phyloP scores from a whole-genome alignment of 2,113 vertebrate genomes.

The Recurvirostra avosetta region DNA sequence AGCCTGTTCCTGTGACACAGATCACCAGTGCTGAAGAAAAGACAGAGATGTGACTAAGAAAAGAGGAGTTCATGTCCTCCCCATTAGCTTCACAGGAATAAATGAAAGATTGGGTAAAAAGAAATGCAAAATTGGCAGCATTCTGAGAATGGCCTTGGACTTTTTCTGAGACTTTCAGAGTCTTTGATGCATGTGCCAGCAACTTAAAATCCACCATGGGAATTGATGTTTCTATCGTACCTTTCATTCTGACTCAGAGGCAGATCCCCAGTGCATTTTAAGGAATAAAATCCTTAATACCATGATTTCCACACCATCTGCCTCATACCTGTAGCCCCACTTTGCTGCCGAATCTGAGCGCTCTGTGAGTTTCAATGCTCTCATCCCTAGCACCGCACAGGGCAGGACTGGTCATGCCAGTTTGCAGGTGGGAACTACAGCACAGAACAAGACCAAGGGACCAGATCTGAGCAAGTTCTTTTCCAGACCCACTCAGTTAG shows the following conservation, averaged over 20 bases:
- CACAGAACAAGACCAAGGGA: background rate
- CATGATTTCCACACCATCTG: background rate
- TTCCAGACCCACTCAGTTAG: background rate
- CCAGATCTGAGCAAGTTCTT: background rate
- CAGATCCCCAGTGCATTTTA: background rate
- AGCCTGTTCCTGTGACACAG: background rate
- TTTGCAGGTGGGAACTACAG: background rate
- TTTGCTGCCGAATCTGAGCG: rapidly evolving
- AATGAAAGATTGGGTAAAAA: background rate
- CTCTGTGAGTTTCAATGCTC: background rate
- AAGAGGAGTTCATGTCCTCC: background rate
- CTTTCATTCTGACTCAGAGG: background rate
- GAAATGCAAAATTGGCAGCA: background rate
- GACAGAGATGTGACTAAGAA: background rate
- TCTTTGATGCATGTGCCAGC: background rate
- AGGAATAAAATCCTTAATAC: background rate
- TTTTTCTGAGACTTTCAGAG: background rate
- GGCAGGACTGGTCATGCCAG: background rate
- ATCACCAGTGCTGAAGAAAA: background rate
- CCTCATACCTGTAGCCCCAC: background rate
- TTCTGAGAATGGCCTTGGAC: background rate
- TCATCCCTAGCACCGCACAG: background rate
- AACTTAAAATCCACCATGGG: background rate
- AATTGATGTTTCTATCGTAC: background rate
- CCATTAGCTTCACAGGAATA: background rate